These are phyloP conservation scores for Lasius fuliginosus DNA, from an alignment of 2,888 invertebrate species.

Conservation along the genomic window DNA sequence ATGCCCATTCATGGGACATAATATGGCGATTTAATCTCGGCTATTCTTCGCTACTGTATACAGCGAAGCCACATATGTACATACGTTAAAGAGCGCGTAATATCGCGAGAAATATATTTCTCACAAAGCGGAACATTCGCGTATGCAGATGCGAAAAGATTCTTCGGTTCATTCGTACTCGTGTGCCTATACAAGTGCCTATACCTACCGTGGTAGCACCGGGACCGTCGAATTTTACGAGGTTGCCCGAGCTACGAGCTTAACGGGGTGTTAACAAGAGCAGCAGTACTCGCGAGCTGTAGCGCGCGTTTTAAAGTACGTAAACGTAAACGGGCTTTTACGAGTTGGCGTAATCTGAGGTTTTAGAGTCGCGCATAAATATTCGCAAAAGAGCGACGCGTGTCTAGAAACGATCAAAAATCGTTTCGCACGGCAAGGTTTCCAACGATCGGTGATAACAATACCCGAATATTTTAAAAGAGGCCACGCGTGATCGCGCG, in stretches of 20 bases:
- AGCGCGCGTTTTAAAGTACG: slow-evolving; percentile 57
- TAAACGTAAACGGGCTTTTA: slow-evolving; percentile 67
- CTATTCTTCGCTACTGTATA: not conserved
- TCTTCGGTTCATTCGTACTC: slow-evolving; percentile 31
- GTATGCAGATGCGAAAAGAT: slow-evolving; percentile 48
- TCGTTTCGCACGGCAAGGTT: not conserved
- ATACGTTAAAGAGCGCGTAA: not conserved
- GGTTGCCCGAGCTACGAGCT: slow-evolving; percentile 64
- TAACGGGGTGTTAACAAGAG: slow-evolving; percentile 74
- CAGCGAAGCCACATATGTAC: not conserved
- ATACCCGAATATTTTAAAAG: not conserved
- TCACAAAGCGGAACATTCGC: slow-evolving; percentile 1
- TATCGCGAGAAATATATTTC: not conserved
- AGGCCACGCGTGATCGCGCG: no score
- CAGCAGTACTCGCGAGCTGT: slow-evolving; percentile 65
- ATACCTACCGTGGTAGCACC: slow-evolving; percentile 32
- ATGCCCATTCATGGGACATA: not conserved
- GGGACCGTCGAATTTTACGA: slow-evolving; percentile 68
- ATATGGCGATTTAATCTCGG: not conserved
- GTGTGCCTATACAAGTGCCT: not conserved
- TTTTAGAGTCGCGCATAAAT: slow-evolving; percentile 57
- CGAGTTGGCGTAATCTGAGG: slow-evolving; percentile 69
- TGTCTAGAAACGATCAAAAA: slow-evolving; percentile 55
- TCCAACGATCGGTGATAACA: not conserved
- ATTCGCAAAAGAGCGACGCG: slow-evolving; percentile 23